A percentile compares a stretch with the other conserved stretches of the same genome.
Conservation (phyloP, 1,140 invertebrate species). For the Scaptodrosophila lebanonensis region DNA sequence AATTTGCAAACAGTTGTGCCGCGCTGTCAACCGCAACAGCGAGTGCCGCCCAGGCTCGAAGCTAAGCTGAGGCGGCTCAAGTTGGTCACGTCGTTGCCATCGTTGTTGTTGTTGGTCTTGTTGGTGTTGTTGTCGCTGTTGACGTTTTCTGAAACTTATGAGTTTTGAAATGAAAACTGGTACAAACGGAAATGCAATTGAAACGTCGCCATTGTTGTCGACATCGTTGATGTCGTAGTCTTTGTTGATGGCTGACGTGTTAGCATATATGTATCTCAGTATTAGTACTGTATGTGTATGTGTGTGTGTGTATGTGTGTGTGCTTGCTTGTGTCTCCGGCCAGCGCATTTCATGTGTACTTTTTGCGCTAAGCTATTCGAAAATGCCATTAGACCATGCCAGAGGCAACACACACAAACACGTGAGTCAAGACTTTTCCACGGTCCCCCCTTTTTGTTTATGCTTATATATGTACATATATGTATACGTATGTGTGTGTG, state of each 20-base stretch:
- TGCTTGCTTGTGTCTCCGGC: conserved; percentile 14
- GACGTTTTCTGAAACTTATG: conserved; percentile 69
- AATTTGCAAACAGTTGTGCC: conserved; percentile 70
- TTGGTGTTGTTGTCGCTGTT: conserved; percentile 20
- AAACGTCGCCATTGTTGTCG: conserved; percentile 68
- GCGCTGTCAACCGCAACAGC: conserved; percentile 53
- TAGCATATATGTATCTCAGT: conserved; percentile 10
- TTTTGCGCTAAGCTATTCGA: conserved; percentile 65
- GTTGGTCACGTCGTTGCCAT: conserved; percentile 58
- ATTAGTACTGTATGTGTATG: no score
- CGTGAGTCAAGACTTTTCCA: conserved; percentile 18
- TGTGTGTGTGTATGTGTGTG: background rate
- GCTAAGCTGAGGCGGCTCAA: conserved; percentile 31
- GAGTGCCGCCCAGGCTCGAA: conserved; percentile 22
- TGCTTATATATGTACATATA: conserved; percentile 64
- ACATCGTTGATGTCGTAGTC: conserved; percentile 8
- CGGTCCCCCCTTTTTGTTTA: conserved; percentile 14
- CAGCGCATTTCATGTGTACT: conserved; percentile 56
- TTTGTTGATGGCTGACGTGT: conserved; percentile 42
- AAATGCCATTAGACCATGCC: conserved; percentile 69
- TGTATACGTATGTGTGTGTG: no score
- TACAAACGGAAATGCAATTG: conserved; percentile 75
- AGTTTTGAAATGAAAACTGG: conserved; percentile 75
- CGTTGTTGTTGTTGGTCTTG: conserved; percentile 7
- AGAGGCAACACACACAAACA: conserved; percentile 19